Evolutionary conservation across 2,113 vertebrate genomes (phyloP), one percentile per base, ranked within the genome.

Genomic region (Ascaphus truei): DNA sequence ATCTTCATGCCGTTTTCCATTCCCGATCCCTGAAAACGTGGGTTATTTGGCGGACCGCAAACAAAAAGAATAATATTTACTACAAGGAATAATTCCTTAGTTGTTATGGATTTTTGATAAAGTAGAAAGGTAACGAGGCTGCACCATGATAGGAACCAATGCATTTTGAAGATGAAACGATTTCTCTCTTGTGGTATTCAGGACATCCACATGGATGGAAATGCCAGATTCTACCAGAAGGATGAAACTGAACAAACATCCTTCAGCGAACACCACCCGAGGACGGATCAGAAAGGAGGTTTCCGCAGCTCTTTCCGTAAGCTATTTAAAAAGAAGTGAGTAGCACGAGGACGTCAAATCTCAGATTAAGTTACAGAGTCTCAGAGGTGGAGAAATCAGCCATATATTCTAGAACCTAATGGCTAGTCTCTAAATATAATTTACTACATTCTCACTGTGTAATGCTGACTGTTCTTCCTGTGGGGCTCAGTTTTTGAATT

Each of bases 311-410:
- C 96, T 51, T 98, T 99, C 85, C 96, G 95, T 88, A 98, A 96
- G 75, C 93, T 99, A 82, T 99, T 99, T 90, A 99, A 95, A 88
- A 98, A 98, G 85, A 99, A 95, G 96, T 99, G 84, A 93, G 87
- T 84, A 84, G 80, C 56, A 73, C 68, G 73, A 62, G 62, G 76
- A 78, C 73, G 74, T 20, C 29, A 58, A 71, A 65, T 50, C 22
- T 62, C 56, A 71, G 61, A 48, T 41, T 62, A 57, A 72, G 53
- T 37, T 62, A 36, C n/a, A n/a, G n/a, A n/a, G n/a, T n/a, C n/a
- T n/a, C n/a, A n/a, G n/a, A n/a, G n/a, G n/a, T n/a, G n/a, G n/a
- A n/a, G n/a, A n/a, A n/a, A n/a, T n/a, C n/a, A n/a, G n/a, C n/a
- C n/a, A n/a, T n/a, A n/a, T n/a, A n/a, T n/a, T 12, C 36, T 13